Base-by-base conservation (phyloP, 2,888 invertebrate genomes). In the Orthosia gothica region DNA sequence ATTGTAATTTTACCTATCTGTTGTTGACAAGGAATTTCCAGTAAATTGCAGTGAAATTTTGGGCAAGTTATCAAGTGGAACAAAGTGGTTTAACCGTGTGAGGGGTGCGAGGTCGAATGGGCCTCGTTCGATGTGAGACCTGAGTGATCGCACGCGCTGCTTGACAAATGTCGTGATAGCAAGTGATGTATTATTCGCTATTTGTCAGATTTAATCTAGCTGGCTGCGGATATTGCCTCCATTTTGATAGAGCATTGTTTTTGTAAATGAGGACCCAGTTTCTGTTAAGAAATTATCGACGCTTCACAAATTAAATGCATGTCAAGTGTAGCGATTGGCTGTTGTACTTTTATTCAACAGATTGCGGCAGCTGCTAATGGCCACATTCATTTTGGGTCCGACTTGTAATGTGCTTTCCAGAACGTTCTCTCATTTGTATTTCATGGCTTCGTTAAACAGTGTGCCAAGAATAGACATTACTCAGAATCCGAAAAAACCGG, bases 21-120 rank as follows among this genome's bases (percentile, higher is more conserved):
- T 32, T 63, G 83, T 40, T 83, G 74, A 74, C 79, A 61, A 61
- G 18, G 52, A 55, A 74, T 54, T 68, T 68, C 45, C 79, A 40
- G 70, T 64, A 70, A 81, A 81, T 69, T 82, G 65, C 49, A 55
- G n/a, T 5, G 15, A 59, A n/a, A 79, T 79, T 83, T 70, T 32
- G 63, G 63, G 15, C 20, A 63, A 49, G 62, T 74, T 69, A 69
- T 62, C 49, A 59, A 52, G 13, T 66, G 16, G 18, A 70, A 74
- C 57, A 83, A 79, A 65, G 47, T 12, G 23, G 13, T 20, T 64
- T 26, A 52, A 58, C 54, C 54, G 40, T 65, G 50, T 12, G 54
- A 23, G 16, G 23, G 49, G n/a, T 47, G 13, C 15, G 59, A 18
- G 76, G 67, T 58, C 61, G 15, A 13, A 64, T 3, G 40, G 26